Base-by-base conservation (phyloP, 2,888 invertebrate species). In the Dynastes grantii region DNA sequence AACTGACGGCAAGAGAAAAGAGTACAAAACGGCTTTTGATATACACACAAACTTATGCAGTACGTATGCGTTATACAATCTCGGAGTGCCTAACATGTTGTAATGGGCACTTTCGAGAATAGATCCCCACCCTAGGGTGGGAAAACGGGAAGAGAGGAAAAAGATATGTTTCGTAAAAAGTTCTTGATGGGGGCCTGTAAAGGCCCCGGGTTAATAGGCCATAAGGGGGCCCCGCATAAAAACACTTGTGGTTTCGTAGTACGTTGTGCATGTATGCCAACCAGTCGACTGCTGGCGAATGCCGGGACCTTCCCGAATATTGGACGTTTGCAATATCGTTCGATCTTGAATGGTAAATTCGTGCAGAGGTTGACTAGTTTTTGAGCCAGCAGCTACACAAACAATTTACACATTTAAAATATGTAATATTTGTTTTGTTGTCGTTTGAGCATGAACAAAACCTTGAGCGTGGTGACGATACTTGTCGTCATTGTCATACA, bases 181-280 rank as follows among this genome's bases (percentile, higher is more conserved):
- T 73, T 73, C 73, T 61, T 73, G 73, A 73, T 61, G 73, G 73
- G 73, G 81, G n/a, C n/a, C n/a, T n/a, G n/a, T n/a, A n/a, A n/a
- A 82, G 81, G 82, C 79, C 82, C 80, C 78, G 68, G 58, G 80
- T 80, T 82, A 82, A 82, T 82, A 80, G 80, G 81, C 80, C 80
- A 79, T 80, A 80, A 81, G 81, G 82, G 81, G 81, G 81, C 81
- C 80, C 80, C 83, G 81, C 84, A 83, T 84, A 83, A 83, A 82
- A 76, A 78, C 82, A 82, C 80, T 81, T 83, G 83, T 80, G 81
- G 78, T 75, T 78, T 51, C 53, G 76, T 40, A 65, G 40, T 65
- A 45, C 29, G 22, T 65, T n/a, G 45, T 45, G 22, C 61, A 61
- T 76, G 51, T 76, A 64, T 76, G 76, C 65, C 65, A 61, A 11